Conservation (phyloP, 64 coral and sea anemone genomes). For the Pocillopora verrucosa region DNA sequence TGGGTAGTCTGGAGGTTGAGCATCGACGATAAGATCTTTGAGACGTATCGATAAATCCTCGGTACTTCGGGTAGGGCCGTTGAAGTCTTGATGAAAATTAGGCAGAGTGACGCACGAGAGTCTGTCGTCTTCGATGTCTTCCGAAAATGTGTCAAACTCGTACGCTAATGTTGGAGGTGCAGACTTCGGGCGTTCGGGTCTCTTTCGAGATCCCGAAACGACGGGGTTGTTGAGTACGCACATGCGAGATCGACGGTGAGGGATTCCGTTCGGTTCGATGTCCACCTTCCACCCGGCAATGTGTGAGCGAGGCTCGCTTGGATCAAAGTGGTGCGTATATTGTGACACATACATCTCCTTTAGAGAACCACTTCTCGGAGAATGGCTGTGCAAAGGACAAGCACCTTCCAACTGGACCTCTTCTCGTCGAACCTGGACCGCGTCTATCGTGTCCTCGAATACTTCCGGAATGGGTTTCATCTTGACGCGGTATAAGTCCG, state of each 20-base stretch:
- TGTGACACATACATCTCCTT: constrained; percentile 94
- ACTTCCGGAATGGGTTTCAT: constrained; percentile 48
- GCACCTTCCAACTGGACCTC: not conserved
- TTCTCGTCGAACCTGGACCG: constrained; percentile 18
- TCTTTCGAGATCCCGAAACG: constrained; percentile 43
- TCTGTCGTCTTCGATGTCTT: constrained; percentile 54
- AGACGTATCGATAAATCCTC: constrained; percentile 25
- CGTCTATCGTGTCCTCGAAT: constrained; percentile 21
- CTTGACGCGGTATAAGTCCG: constrained; percentile 57
- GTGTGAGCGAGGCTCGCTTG: constrained; percentile 65
- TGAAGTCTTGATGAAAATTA: constrained; percentile 18
- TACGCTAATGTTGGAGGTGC: constrained; percentile 66
- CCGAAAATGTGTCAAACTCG: constrained; percentile 8
- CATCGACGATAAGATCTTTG: constrained; percentile 53
- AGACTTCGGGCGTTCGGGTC: constrained; percentile 72
- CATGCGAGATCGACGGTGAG: constrained; percentile 81
- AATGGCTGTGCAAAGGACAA: not conserved
- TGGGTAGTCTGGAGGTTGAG: constrained; percentile 51
- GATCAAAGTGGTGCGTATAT: constrained; percentile 84
- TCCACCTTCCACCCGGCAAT: constrained; percentile 92
- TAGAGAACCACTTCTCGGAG: constrained; percentile 41
- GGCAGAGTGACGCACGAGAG: constrained; percentile 26
- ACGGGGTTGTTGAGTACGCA: constrained; percentile 78
- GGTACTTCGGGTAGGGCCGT: constrained; percentile 10
- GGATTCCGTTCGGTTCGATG: constrained; percentile 80